Evolutionary conservation across 2,113 vertebrate genomes (phyloP).

Genomic region (Eptesicus fuscus): DNA sequence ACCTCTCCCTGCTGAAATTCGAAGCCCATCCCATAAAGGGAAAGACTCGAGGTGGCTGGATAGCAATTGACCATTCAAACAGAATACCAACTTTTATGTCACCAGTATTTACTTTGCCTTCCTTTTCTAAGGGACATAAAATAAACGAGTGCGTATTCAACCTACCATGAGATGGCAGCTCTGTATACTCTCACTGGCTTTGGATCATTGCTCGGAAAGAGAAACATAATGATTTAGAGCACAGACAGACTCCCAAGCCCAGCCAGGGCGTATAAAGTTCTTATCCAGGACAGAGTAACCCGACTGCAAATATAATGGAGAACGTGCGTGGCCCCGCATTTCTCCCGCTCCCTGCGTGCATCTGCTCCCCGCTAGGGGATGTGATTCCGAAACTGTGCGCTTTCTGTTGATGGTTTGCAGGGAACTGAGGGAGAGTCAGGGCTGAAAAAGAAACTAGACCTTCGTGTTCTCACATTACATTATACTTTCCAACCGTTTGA

Average conservation of each 20-base stretch:
- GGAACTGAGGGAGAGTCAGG: background rate
- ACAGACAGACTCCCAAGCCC: background rate
- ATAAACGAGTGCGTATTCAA: background rate
- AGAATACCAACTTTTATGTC: background rate
- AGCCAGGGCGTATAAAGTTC: background rate
- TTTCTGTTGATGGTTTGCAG: background rate
- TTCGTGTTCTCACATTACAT: conserved; percentile 45
- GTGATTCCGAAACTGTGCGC: background rate
- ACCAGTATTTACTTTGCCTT: background rate
- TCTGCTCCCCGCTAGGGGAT: background rate
- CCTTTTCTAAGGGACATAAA: background rate
- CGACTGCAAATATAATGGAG: background rate
- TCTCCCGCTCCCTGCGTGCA: background rate
- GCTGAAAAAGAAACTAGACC: conserved; percentile 29
- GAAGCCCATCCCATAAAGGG: background rate
- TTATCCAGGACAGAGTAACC: background rate
- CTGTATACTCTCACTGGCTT: background rate
- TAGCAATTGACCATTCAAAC: background rate
- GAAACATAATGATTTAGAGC: background rate
- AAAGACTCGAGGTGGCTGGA: background rate
- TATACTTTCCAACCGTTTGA: conserved; percentile 52
- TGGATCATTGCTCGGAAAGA: background rate
- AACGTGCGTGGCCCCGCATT: fast-evolving
- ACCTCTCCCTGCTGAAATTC: background rate
- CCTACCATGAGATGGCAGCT: background rate